Evolutionary conservation across 2,113 vertebrate genomes (phyloP).

Genomic region (Onychostruthus taczanowskii): DNA sequence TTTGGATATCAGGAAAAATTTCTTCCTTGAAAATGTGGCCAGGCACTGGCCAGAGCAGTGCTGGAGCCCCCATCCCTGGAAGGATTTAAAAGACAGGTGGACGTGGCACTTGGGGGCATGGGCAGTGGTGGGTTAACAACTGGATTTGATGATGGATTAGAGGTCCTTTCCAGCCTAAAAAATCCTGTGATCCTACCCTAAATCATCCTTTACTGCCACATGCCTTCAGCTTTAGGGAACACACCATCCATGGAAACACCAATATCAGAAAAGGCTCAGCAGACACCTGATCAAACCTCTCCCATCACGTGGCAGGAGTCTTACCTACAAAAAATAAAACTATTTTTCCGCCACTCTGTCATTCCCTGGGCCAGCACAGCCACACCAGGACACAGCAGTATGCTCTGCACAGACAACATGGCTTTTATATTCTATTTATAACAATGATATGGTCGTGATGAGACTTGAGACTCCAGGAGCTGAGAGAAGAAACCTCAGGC

Average conservation of each 20-base stretch:
- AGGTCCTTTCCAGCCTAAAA: not conserved
- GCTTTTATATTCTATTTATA: not conserved
- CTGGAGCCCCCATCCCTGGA: not conserved
- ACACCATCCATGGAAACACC: not conserved
- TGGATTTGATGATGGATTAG: not conserved
- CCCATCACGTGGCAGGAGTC: not conserved
- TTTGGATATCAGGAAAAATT: not conserved
- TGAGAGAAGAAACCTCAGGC: not conserved
- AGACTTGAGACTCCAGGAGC: not conserved
- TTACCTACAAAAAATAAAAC: not conserved
- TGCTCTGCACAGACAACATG: not conserved
- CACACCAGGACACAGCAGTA: not conserved
- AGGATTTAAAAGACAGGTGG: not conserved
- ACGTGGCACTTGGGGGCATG: not conserved
- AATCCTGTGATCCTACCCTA: not conserved
- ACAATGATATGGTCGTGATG: not conserved
- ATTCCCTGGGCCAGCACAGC: not conserved
- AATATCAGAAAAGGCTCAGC: not conserved
- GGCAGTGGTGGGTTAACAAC: not conserved
- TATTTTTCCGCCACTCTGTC: not conserved
- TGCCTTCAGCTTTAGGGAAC: not conserved
- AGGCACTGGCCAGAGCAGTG: not conserved
- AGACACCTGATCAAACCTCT: not conserved
- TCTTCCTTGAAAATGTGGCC: not conserved
- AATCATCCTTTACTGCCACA: not conserved